Evolutionary conservation across 2,888 invertebrate species (phyloP), one percentile per base, ranked within the genome.

Genomic region (Thera obeliscata): DNA sequence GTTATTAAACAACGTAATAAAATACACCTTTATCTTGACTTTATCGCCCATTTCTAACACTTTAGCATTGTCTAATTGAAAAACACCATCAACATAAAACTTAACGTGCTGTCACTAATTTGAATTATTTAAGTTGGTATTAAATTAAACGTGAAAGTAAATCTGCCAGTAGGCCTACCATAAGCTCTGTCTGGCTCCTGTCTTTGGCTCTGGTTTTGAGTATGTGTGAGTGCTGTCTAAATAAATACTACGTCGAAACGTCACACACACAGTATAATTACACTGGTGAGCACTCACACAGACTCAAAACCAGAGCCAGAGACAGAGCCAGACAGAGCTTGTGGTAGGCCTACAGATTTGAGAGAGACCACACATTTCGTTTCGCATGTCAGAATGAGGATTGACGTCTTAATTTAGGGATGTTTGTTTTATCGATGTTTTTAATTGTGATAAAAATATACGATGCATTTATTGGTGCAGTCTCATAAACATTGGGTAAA

Each of bases 331-430:
- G 22, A 22, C 22, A 22, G 22, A 22, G 22, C 22, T 22, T 22
- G 22, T 22, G 22, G 22, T 22, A 0, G 22, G 22, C 22, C 22
- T 22, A 22, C 22, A 52, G 61, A 61, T 71, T 75, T 72, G 62
- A 73, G 61, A 71, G 43, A 74, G 78, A 77, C 78, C 78, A 77
- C 78, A 78, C 78, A 74, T 67, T 69, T 67, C 58, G 71, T 66
- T 49, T 69, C 61, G 74, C 73, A 69, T 74, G 77, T 71, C 73
- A 69, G 66, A 66, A 70, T 63, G 66, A 46, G 60, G 70, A 70
- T 61, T 72, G 75, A 75, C 70, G 74, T 74, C 69, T 75, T 69
- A 7, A 71, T 61, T 61, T 73, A 75, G 74, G 62, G 74, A 65
- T 66, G 73, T 56, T 5, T 58, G 3, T 59, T 22, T 46, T 58